Evolutionary conservation across 2,113 vertebrate species (phyloP), one percentile per base, ranked within the genome.

Genomic region (Burhinus bistriatus): DNA sequence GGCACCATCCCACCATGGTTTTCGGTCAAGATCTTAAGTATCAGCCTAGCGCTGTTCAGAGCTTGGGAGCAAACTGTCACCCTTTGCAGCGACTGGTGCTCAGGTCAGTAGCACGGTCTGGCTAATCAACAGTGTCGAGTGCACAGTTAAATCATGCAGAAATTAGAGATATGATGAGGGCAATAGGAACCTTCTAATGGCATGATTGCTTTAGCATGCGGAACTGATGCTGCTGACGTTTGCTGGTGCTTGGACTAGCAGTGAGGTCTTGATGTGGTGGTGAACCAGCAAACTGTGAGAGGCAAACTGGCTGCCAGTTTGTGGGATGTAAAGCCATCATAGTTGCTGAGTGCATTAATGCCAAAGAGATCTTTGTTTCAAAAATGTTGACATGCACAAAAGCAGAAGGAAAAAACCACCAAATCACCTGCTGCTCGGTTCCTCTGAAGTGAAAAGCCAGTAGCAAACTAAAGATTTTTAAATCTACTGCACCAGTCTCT

Each of bases 141-240:
- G 40, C 82, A 79, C 42, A 25, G 73, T 95, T 83, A 96, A 94
- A 92, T 96, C 76, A 82, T 61, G 64, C 44, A 92, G 59, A 91
- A 97, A 90, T 93, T 32, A 89, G 44, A 62, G 84, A 27, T 47
- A 68, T 16, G 17, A 85, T 54, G 71, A 96, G 62, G 90, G 85
- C 62, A 84, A 38, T 68, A 83, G 95, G 89, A 92, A 40, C 26
- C 49, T 79, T 84, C 52, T 68, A 82, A 92, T 70, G 66, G 66
- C 85, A 54, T 62, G 86, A 93, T 29, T 90, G 76, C 70, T 97
- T 94, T 89, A 87, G 52, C 4, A 4, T 4, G 21, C 77, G n/a
- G 51, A 87, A 85, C 58, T 61, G 66, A 51, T 84, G 79, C n/a
- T 88, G 84, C 47, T 92, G 71, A 15, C 2, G 3, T 13, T 71